Evolutionary conservation across 1,140 invertebrate genomes (phyloP).

Genomic region (Dendrolimus kikuchii): DNA sequence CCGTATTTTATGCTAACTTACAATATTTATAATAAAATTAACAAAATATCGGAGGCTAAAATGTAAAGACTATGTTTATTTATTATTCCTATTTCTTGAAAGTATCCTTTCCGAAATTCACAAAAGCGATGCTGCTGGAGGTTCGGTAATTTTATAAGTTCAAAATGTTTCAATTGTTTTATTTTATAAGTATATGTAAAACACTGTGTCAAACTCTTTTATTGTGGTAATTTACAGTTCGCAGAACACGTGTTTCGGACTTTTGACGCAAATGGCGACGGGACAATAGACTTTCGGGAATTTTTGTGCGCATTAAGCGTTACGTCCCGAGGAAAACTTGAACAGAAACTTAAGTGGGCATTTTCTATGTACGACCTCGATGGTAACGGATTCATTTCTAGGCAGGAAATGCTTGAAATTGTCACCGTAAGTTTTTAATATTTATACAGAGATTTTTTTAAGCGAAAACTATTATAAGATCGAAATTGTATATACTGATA

Average conservation of each 20-base stretch:
- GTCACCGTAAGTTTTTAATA: constrained; percentile 83
- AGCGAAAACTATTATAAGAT: too few relatives aligned
- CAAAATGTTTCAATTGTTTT: too few relatives aligned
- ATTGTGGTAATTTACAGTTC: constrained; percentile 77
- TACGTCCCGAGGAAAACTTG: constrained; percentile 95
- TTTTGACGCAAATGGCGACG: constrained; percentile 97
- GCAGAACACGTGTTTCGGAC: constrained; percentile 98
- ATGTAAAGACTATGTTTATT: too few relatives aligned
- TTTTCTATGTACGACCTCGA: constrained; percentile 98
- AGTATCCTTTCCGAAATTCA: too few relatives aligned
- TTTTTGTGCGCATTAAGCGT: constrained; percentile 97
- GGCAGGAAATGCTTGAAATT: constrained; percentile 97
- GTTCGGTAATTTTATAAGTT: background rate
- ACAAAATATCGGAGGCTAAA: too few relatives aligned
- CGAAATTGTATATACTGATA: too few relatives aligned
- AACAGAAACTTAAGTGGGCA: constrained; percentile 98
- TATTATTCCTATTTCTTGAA: too few relatives aligned
- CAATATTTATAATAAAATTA: background rate
- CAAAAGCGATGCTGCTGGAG: background rate
- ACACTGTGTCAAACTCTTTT: background rate
- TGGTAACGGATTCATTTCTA: constrained; percentile 94
- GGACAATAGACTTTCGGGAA: constrained; percentile 98
- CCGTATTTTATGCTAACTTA: background rate
- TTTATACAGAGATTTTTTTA: too few relatives aligned
- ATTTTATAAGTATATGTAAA: too few relatives aligned